A percentile compares a stretch with the other conserved stretches of the same genome.
Evolutionary conservation across 2,113 vertebrate species (phyloP).

Genomic region (Tychaedon coryphoeus): DNA sequence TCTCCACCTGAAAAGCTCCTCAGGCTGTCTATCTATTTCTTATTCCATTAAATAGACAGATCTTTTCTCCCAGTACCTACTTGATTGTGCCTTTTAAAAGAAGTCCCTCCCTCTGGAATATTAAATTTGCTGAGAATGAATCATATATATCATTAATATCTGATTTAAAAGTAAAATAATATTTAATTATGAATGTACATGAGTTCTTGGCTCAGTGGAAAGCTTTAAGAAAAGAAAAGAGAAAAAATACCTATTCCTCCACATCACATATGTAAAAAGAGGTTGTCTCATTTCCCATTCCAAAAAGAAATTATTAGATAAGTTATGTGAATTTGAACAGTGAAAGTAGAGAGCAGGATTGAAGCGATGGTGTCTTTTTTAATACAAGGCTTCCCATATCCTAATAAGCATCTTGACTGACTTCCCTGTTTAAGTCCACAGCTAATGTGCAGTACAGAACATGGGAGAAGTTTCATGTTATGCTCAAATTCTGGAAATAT

Average conservation of each 20-base stretch:
- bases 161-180: constrained; percentile 28
- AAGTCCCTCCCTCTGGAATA: not conserved
- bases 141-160: not conserved
- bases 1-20: constrained; percentile 55
- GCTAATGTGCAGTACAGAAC: not conserved
- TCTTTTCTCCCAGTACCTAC: not conserved
- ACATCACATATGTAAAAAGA: not conserved
- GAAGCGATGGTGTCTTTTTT: not conserved
- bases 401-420: not conserved
- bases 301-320: not conserved
- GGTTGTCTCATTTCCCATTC: not conserved
- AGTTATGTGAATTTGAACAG: not conserved
- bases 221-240: not conserved
- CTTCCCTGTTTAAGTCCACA: not conserved
- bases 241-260: not conserved
- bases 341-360: not conserved
- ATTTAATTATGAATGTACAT: not conserved
- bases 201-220: not conserved
- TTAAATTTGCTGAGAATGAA: not conserved
- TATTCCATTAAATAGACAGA: not conserved
- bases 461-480: not conserved
- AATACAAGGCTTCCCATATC: not conserved
- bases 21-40: constrained; percentile 11
- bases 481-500: not conserved
- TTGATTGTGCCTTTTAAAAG: constrained; percentile 21